These are phyloP conservation scores for Acanthochromis polyacanthus DNA, from an alignment of 2,113 vertebrate species.

Conservation along the genomic window DNA sequence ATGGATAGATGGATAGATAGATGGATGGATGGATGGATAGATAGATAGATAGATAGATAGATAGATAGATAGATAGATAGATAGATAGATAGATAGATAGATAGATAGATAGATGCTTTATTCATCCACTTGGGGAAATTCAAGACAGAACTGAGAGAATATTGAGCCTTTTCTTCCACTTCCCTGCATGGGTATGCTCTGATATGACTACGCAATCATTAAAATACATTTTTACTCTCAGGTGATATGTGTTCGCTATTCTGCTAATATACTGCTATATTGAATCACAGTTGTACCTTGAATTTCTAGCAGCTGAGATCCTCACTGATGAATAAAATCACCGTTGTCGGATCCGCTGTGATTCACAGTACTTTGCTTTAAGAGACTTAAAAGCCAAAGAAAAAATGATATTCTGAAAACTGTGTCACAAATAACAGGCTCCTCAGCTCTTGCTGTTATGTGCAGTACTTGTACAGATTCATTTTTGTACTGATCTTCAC, in stretches of 20 bases:
- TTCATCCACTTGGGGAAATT: too few species aligned
- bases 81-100: too few species aligned
- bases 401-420: slow-evolving; percentile 28
- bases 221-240: not conserved
- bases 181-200: not conserved
- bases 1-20: too few species aligned
- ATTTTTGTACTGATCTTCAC: slow-evolving; percentile 7
- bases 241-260: not conserved
- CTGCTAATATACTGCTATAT: not conserved
- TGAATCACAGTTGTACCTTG: not conserved
- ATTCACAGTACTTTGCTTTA: not conserved
- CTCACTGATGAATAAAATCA: not conserved
- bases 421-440: slow-evolving; percentile 29
- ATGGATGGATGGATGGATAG: too few species aligned
- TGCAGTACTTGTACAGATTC: not conserved
- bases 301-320: slow-evolving; percentile 4
- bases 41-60: too few species aligned
- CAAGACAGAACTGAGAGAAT: not conserved
- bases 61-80: too few species aligned
- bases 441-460: slow-evolving; percentile 18
- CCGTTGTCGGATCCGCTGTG: not conserved
- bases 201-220: not conserved
- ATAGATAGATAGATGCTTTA: too few species aligned
- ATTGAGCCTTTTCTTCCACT: not conserved
- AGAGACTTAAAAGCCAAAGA: slow-evolving; percentile 28